phyloP scores from a whole-genome alignment of 1,140 invertebrate genomes.

The Drosophila arizonae region DNA sequence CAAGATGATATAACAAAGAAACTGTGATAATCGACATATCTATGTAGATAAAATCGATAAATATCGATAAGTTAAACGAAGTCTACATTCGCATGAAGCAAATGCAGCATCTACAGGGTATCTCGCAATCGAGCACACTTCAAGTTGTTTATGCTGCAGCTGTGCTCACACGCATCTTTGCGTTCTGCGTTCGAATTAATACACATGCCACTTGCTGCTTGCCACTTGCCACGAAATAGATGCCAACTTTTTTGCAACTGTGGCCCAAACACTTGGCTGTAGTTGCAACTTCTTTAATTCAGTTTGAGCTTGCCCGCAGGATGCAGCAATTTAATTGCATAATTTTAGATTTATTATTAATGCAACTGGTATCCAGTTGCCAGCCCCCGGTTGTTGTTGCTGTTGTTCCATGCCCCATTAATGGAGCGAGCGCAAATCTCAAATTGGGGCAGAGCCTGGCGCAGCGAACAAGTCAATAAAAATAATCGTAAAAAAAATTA shows the following conservation, averaged over 20 bases:
- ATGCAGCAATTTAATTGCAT: conserved; percentile 66
- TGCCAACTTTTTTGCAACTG: conserved; percentile 13
- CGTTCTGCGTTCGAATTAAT: conserved; percentile 58
- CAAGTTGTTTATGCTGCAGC: conserved; percentile 1
- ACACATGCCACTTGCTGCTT: conserved; percentile 23
- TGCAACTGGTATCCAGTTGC: conserved; percentile 39
- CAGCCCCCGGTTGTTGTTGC: conserved; percentile 5
- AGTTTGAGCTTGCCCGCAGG: conserved; percentile 32
- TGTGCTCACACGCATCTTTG: conserved; percentile 50
- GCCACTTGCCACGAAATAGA: not conserved
- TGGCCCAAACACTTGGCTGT: not conserved
- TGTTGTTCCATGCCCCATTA: conserved; percentile 35
- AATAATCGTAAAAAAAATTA: conserved; percentile 37
- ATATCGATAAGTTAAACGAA: too few relatives aligned
- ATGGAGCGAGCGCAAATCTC: conserved; percentile 40
- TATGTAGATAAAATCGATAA: not conserved
- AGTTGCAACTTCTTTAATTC: conserved; percentile 18
- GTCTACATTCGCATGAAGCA: too few relatives aligned
- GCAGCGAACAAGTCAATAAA: conserved; percentile 57
- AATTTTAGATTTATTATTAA: conserved; percentile 75
- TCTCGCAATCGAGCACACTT: not conserved
- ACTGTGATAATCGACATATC: too few relatives aligned
- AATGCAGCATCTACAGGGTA: not conserved
- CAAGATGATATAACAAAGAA: too few relatives aligned
- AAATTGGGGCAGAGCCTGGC: conserved; percentile 23